These are phyloP conservation scores for Ophioninae sp. DNA, from an alignment of 2,888 invertebrate genomes.

Conservation along the genomic window DNA sequence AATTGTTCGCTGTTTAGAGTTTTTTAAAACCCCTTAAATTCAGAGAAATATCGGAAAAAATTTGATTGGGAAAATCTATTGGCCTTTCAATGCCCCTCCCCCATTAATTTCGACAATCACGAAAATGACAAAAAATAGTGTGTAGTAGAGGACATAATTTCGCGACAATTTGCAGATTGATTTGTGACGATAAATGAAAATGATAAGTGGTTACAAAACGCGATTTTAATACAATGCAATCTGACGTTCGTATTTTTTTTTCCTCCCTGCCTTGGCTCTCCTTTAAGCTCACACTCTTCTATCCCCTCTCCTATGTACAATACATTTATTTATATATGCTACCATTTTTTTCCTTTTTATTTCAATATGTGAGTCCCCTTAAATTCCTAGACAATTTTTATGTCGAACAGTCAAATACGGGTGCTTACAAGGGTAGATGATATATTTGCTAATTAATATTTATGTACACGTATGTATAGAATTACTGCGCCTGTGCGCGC, in stretches of 20 bases:
- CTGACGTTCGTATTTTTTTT: slow-evolving; percentile 35
- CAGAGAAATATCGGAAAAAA: background rate
- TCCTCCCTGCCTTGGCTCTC: slow-evolving; percentile 20
- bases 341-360: slow-evolving; percentile 65
- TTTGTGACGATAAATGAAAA: background rate
- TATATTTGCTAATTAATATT: slow-evolving; percentile 57
- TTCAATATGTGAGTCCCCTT: slow-evolving; percentile 65
- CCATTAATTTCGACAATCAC: background rate
- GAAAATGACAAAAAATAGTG: background rate
- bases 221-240: slow-evolving; percentile 22
- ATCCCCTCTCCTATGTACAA: slow-evolving; percentile 70
- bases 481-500: slow-evolving; percentile 13
- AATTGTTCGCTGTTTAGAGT: background rate
- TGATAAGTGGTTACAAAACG: background rate
- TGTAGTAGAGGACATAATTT: background rate
- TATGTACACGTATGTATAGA: slow-evolving; percentile 64
- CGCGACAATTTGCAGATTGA: background rate
- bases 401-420: slow-evolving; percentile 62
- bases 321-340: slow-evolving; percentile 67
- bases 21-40: background rate
- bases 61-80: background rate
- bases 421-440: slow-evolving; percentile 57
- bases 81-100: background rate
- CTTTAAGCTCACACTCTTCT: slow-evolving; percentile 42
- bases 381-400: slow-evolving; percentile 43